These are phyloP conservation scores for Xanthorhoe designata DNA, from an alignment of 2,888 invertebrate species.

Conservation along the genomic window DNA sequence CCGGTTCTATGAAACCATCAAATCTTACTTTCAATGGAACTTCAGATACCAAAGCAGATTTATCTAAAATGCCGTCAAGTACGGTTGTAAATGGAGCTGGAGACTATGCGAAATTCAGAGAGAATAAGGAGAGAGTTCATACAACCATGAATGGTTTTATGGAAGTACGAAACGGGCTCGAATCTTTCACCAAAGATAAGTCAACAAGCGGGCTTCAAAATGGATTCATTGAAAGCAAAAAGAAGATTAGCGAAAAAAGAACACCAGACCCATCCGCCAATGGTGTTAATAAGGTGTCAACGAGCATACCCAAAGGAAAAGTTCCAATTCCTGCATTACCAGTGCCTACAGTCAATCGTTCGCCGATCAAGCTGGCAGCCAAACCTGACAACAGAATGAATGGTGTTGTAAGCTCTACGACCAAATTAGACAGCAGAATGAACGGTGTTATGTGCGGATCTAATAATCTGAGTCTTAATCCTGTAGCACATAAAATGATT, in stretches of 20 bases:
- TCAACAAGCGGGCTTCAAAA: constrained; percentile 58
- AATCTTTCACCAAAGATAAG: constrained; percentile 63
- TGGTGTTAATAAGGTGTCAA: constrained; percentile 56
- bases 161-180: constrained; percentile 65
- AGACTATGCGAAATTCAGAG: constrained; percentile 64
- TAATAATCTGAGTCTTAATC: constrained; percentile 73
- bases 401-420: constrained; percentile 76
- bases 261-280: constrained; percentile 74
- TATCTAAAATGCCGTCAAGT: constrained; percentile 57
- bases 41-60: constrained; percentile 59
- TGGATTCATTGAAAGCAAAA: constrained; percentile 67
- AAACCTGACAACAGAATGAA: constrained; percentile 68
- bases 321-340: constrained; percentile 66
- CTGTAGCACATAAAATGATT: constrained; percentile 60
- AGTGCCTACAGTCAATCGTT: constrained; percentile 57
- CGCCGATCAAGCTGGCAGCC: constrained; percentile 59
- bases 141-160: constrained; percentile 73
- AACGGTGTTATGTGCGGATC: constrained; percentile 80
- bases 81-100: constrained; percentile 59
- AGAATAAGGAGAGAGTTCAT: constrained; percentile 61
- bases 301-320: constrained; percentile 60
- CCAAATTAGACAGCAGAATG: constrained; percentile 78
- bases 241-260: constrained; percentile 57
- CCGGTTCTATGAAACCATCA: constrained; percentile 51
- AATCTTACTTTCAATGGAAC: constrained; percentile 52